Conservation (phyloP, 2,797 vertebrate species). For the Cottoperca gobio region DNA sequence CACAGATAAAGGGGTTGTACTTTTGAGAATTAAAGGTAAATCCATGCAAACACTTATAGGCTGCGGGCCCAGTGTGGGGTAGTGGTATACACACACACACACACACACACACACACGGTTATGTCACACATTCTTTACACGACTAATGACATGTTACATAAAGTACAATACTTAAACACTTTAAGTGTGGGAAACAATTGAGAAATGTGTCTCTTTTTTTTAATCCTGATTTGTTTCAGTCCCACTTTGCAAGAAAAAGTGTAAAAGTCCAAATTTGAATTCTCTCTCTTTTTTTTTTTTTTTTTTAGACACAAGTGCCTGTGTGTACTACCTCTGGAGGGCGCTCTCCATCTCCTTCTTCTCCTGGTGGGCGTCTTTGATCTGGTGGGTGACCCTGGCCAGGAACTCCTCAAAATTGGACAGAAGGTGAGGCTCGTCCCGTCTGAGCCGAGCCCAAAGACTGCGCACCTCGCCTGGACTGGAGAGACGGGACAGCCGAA, state of each 20-base stretch:
- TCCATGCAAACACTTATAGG: constrained; percentile 41
- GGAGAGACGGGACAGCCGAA: constrained; percentile 16
- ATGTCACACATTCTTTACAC: constrained; percentile 27
- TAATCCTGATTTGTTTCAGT: background rate
- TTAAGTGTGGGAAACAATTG: constrained; percentile 24
- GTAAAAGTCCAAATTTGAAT: background rate
- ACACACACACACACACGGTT: constrained; percentile 20
- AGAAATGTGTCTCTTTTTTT: constrained; percentile 20
- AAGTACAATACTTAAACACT: constrained; percentile 2
- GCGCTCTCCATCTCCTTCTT: constrained; percentile 90
- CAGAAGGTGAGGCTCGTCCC: constrained; percentile 90
- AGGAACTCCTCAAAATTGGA: constrained; percentile 93
- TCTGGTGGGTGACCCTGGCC: constrained; percentile 88
- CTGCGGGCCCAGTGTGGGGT: background rate
- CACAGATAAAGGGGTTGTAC: constrained; percentile 60
- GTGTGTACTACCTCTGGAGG: constrained; percentile 85
- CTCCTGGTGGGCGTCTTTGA: constrained; percentile 92
- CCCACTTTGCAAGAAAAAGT: background rate
- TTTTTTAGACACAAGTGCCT: background rate
- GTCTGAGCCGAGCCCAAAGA: constrained; percentile 90
- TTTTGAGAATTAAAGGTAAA: constrained; percentile 69
- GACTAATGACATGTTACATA: constrained; percentile 1
- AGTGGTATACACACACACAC: constrained; percentile 32
- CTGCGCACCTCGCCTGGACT: constrained; percentile 89
- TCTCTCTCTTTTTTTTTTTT: background rate